Evolutionary conservation across 2,888 invertebrate species (phyloP).

Genomic region (Tipula vernalis): DNA sequence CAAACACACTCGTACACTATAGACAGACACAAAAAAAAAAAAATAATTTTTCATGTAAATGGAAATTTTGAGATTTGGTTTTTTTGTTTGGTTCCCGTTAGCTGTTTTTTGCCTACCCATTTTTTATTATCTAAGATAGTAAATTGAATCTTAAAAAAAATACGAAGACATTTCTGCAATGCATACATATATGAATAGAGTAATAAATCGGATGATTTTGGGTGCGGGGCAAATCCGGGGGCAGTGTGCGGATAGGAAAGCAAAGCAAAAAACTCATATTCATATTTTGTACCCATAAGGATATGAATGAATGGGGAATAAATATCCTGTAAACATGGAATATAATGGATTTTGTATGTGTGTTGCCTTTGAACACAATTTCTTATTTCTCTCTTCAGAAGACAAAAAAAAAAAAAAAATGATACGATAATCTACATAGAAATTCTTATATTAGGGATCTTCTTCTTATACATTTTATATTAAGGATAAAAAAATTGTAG

Average conservation of each 20-base stretch:
- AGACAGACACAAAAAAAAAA: background rate
- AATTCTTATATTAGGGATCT: background rate
- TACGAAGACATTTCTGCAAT: background rate
- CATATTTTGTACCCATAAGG: background rate
- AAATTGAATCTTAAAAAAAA: background rate
- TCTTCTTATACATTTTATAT: background rate
- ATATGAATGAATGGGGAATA: background rate
- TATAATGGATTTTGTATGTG: background rate
- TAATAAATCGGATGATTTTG: background rate
- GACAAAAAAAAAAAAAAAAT: background rate
- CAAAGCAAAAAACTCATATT: background rate
- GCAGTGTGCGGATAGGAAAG: background rate
- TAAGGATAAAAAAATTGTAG: background rate
- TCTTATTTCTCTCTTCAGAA: background rate
- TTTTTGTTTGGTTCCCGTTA: background rate
- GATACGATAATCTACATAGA: background rate
- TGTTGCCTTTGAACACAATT: background rate
- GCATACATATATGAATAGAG: background rate
- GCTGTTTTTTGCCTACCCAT: background rate
- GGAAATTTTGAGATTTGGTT: background rate
- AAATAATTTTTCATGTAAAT: background rate
- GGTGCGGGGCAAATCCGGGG: background rate
- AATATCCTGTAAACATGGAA: background rate
- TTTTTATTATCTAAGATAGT: background rate
- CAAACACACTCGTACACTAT: background rate